Base-by-base conservation (phyloP, 1,140 invertebrate genomes). In the Teleopsis dalmanni region DNA sequence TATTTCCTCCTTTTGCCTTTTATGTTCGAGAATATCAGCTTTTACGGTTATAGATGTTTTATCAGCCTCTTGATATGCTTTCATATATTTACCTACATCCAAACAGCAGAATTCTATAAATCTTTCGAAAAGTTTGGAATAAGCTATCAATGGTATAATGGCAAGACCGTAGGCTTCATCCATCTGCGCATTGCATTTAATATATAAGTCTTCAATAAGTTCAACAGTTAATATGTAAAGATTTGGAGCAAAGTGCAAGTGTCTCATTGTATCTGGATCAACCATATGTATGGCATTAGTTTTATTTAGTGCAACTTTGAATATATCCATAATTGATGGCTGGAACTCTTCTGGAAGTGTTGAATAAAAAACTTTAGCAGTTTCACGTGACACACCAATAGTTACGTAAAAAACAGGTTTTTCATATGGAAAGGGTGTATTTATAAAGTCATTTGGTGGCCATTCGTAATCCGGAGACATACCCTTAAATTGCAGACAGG, bases 331-430 rank as follows among this genome's bases (percentile, higher is more conserved):
- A 0, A 68, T 14, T 0, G 41, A n/a, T 0, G 65, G 60, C 25
- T 60, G 54, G 44, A 64, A 68, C 9, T 68, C 65, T 22, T 68
- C 65, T 0, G 65, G 65, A 31, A 56, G 43, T 0, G 65, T 68
- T 2, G 65, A 62, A 31, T 68, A 68, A 9, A 58, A 56, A 0
- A 67, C 59, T 21, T 53, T 53, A 6, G 8, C 14, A 0, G 57
- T 48, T 0, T 68, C 56, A n/a, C n/a, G n/a, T 10, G 25, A 55
- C 7, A 68, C 57, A 13, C 58, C 52, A n/a, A 68, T 42, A 8
- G 56, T 54, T 37, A 68, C 9, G 1, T 55, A 58, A 6, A 68
- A 68, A 0, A 68, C 57, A 1, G 65, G 65, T 22, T 60, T 62
- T 2, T 37, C 31, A 35, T 14, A 63, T 13, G 60, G 57, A 18